Conservation (phyloP, 2,797 vertebrate genomes). For the Pyrocephalus nanus region DNA sequence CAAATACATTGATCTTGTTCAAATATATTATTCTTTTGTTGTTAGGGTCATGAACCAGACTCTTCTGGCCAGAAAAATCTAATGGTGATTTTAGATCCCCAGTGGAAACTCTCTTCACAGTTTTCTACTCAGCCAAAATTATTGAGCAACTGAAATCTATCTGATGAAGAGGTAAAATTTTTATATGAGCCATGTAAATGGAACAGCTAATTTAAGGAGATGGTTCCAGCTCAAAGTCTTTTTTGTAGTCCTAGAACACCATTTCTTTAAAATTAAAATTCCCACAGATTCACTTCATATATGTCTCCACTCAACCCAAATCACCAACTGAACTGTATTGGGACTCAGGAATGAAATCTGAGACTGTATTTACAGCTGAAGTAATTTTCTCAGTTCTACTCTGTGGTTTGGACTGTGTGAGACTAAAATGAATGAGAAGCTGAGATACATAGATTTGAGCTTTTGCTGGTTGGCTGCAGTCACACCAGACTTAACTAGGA, state of each 20-base stretch:
- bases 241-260: background rate
- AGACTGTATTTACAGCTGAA: background rate
- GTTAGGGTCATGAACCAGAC: background rate
- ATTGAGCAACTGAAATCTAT: background rate
- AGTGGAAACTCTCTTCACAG: background rate
- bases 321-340: background rate
- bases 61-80: background rate
- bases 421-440: background rate
- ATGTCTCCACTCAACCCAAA: background rate
- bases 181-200: background rate
- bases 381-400: background rate
- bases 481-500: background rate
- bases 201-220: background rate
- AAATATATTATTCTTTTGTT: background rate
- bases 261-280: background rate
- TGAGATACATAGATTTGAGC: background rate
- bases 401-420: background rate
- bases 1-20: background rate
- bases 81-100: background rate
- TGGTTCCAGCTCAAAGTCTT: background rate
- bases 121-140: background rate
- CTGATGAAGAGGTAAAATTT: background rate
- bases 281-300: background rate
- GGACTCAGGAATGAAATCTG: background rate
- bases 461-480: background rate